A percentile compares a stretch with the other conserved stretches of the same genome.
Evolutionary conservation across 2,888 invertebrate genomes (phyloP).

Genomic region (Acleris cristana): DNA sequence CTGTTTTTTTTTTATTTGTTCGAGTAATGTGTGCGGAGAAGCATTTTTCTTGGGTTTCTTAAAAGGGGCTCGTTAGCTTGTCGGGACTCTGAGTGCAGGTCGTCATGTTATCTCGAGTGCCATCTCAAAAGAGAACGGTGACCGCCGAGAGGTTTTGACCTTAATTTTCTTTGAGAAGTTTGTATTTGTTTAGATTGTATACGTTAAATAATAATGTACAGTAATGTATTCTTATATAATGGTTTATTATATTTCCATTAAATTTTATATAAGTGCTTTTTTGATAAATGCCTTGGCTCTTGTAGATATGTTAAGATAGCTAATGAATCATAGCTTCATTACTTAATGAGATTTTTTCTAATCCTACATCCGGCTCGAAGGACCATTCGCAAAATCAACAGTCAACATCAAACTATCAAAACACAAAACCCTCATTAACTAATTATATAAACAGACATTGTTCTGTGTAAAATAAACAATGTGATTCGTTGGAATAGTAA

Average conservation of each 20-base stretch:
- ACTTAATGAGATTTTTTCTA: not conserved
- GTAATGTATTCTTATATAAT: not conserved
- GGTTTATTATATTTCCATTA: no score
- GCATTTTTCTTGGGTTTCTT: slow-evolving; percentile 14
- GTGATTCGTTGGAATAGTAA: not conserved
- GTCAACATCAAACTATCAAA: not conserved
- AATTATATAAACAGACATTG: slow-evolving; percentile 1
- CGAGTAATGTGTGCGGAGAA: slow-evolving; percentile 3
- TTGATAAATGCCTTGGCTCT: no score
- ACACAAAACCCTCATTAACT: not conserved
- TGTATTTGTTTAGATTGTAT: slow-evolving; percentile 3
- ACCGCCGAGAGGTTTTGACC: slow-evolving; percentile 22
- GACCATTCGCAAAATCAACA: slow-evolving; percentile 3
- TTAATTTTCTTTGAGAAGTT: slow-evolving; percentile 18
- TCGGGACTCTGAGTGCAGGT: slow-evolving; percentile 4
- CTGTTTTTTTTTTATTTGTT: slow-evolving; percentile 6
- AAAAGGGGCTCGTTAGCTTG: slow-evolving; percentile 13
- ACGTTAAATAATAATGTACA: not conserved
- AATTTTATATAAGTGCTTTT: no score
- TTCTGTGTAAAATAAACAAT: slow-evolving; percentile 1
- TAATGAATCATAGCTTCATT: not conserved
- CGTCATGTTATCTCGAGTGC: slow-evolving; percentile 16
- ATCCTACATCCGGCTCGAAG: slow-evolving; percentile 14
- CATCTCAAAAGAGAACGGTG: slow-evolving; percentile 4
- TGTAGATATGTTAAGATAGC: no score